Conservation (phyloP, 2,113 vertebrate genomes). For the Eudorcas thomsonii region DNA sequence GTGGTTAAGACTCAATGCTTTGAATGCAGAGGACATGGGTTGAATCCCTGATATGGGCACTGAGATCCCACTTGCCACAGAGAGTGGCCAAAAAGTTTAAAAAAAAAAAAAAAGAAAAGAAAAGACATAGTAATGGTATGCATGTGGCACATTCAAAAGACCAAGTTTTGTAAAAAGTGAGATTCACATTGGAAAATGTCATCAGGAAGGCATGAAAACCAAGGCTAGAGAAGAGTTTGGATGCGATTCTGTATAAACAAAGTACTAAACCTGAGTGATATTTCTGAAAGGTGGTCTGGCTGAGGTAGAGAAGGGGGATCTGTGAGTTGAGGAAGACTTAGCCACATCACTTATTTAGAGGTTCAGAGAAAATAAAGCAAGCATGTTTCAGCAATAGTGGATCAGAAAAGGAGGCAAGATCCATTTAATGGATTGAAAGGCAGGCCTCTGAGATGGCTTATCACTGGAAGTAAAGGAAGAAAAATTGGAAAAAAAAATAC, state of each 20-base stretch:
- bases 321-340: background rate
- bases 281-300: background rate
- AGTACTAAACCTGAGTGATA: background rate
- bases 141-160: background rate
- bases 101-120: background rate
- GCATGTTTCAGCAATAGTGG: background rate
- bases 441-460: background rate
- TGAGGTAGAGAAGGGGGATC: background rate
- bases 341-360: no score
- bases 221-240: background rate
- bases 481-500: background rate
- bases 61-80: background rate
- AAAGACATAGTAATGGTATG: background rate
- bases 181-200: background rate
- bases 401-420: background rate
- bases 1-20: background rate
- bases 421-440: background rate
- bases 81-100: background rate
- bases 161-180: background rate
- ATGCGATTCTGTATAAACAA: background rate
- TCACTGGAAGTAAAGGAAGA: background rate
- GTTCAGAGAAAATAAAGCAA: background rate
- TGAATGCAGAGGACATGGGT: background rate
- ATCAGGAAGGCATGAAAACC: fast-evolving
- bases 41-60: no score